Percentiles rank a stretch among this genome's conserved stretches.
phyloP scores from a whole-genome alignment of 1,140 invertebrate genomes.

The Alviniconcha marisindica region DNA sequence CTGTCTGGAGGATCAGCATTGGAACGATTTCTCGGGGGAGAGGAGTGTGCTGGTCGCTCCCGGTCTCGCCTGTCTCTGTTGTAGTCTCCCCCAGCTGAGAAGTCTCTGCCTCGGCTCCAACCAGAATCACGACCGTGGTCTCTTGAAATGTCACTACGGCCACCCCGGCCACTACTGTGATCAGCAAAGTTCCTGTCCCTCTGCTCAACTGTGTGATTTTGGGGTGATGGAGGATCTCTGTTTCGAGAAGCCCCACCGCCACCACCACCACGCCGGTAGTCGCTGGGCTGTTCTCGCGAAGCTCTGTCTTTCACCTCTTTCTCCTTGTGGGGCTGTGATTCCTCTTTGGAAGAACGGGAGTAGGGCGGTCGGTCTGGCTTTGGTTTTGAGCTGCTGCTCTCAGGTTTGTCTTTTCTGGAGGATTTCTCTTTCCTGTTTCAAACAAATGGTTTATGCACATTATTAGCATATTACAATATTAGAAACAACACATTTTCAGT shows the following conservation, averaged over 20 bases:
- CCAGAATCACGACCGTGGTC: neutral
- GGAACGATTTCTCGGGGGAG: slow-evolving; percentile 38
- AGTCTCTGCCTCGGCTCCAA: neutral
- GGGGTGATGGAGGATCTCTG: neutral
- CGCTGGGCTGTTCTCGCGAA: neutral
- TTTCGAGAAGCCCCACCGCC: neutral
- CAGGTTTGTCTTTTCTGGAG: neutral
- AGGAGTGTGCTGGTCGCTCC: neutral
- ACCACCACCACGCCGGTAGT: neutral
- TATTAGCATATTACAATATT: too few relatives aligned
- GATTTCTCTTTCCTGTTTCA: slow-evolving; percentile 1
- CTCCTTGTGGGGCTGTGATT: neutral
- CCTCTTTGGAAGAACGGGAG: neutral
- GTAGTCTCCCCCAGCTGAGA: neutral
- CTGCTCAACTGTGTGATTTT: neutral
- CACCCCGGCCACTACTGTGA: neutral
- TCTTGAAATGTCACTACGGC: neutral
- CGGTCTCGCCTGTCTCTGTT: neutral
- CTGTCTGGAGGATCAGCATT: slow-evolving; percentile 18
- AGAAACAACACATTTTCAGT: too few relatives aligned
- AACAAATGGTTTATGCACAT: too few relatives aligned
- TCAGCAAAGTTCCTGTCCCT: neutral
- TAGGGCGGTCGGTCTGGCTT: neutral
- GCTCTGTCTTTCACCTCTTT: too few relatives aligned
- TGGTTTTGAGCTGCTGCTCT: neutral